Conservation (phyloP, 2,113 vertebrate species). For the Percopsis transmontana region DNA sequence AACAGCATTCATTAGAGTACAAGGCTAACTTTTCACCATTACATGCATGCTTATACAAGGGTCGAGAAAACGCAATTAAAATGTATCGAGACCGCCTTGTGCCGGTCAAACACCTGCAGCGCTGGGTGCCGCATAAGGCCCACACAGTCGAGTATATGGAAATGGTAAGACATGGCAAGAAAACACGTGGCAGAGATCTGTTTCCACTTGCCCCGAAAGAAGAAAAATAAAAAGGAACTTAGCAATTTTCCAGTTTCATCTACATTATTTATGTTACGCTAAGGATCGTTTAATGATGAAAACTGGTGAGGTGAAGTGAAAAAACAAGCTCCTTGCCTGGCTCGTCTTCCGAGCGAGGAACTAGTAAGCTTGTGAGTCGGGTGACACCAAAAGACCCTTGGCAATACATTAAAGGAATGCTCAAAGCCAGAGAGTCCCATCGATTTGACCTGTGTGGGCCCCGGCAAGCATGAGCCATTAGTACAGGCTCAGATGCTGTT, state of each 20-base stretch:
- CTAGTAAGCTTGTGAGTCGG: constrained; percentile 70
- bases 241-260: constrained; percentile 4
- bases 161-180: not conserved
- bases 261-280: constrained; percentile 18
- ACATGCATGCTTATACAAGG: too few relatives aligned
- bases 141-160: not conserved
- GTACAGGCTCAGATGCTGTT: constrained; percentile 66
- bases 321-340: constrained; percentile 56
- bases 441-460: constrained; percentile 79
- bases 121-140: too few relatives aligned
- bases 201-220: not conserved
- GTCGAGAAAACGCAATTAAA: too few relatives aligned
- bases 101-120: too few relatives aligned
- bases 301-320: constrained; percentile 44
- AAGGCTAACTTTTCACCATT: too few relatives aligned
- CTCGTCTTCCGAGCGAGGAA: constrained; percentile 62
- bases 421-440: constrained; percentile 68
- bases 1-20: too few relatives aligned
- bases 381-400: constrained; percentile 70
- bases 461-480: constrained; percentile 71
- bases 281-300: constrained; percentile 32
- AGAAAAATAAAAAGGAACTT: not conserved
- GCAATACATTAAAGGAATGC: constrained; percentile 71
- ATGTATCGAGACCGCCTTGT: too few relatives aligned
- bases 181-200: constrained; percentile 9